Percentiles rank a stretch among this genome's conserved stretches.
Conservation (phyloP, 2,888 invertebrate genomes). For the Caenorhabditis afra region DNA sequence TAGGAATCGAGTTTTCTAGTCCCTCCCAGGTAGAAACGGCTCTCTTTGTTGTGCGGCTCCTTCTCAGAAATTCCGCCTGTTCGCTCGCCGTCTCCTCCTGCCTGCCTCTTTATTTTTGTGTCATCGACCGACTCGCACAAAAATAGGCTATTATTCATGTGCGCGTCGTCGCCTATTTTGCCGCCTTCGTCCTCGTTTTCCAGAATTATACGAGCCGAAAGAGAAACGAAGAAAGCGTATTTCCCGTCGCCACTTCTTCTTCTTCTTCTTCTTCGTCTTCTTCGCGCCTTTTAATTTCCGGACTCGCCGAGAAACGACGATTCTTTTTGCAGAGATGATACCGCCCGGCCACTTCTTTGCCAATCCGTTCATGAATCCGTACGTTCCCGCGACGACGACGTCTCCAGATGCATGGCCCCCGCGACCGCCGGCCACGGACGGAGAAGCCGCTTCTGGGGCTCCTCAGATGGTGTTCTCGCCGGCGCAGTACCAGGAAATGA, state of each 20-base stretch:
- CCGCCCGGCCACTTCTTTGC: constrained; percentile 74
- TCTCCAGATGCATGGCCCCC: constrained; percentile 29
- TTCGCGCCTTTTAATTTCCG: constrained; percentile 2
- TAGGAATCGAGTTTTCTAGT: no score
- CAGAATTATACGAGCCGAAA: constrained; percentile 15
- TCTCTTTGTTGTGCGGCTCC: constrained; percentile 1
- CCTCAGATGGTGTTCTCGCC: constrained; percentile 71
- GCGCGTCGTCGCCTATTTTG: constrained; percentile 14
- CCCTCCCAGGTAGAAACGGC: no score
- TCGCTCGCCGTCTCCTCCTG: constrained; percentile 25
- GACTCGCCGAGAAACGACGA: background rate
- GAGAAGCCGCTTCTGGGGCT: constrained; percentile 2
- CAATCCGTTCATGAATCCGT: constrained; percentile 79
- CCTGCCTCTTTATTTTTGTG: constrained; percentile 9
- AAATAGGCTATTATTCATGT: constrained; percentile 40
- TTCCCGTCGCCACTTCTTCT: background rate
- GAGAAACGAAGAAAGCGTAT: background rate
- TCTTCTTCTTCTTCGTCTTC: no score
- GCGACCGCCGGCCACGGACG: constrained; percentile 18
- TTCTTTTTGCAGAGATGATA: constrained; percentile 65
- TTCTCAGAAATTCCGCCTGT: constrained; percentile 19
- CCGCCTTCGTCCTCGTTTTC: constrained; percentile 8
- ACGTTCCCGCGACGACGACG: constrained; percentile 57
- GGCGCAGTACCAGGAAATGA: constrained; percentile 79
- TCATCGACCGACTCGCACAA: constrained; percentile 10